Base-by-base conservation (phyloP, 2,113 vertebrate species). In the Saguinus imperator region DNA sequence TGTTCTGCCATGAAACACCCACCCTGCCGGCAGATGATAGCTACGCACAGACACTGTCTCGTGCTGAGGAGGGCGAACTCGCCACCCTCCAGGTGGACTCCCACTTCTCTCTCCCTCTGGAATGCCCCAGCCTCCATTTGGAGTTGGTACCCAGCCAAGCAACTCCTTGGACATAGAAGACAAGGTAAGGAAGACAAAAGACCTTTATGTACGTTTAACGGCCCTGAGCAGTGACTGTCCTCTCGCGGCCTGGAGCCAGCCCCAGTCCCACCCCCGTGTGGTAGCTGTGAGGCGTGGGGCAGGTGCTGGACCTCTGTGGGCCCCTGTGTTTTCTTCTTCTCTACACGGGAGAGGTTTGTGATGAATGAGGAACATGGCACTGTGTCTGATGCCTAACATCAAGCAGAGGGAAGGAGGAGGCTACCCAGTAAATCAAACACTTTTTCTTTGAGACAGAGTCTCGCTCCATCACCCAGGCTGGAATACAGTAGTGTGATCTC, bases 381-480 rank as follows among this genome's bases (percentile, higher is more conserved):
- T 1, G 20, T 6, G 43, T 17, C 70, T 35, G n/a, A 25, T 18
- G 1, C 23, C 0, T 0, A 2, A 40, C 0, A 1, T 21, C 14
- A 23, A 16, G 3, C 0, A 14, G 18, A 20, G 21, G 40, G 25
- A 14, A 4, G 50, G 50, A n/a, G 43, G 52, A 10, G 5, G 58
- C 48, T 27, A 1, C 61, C 27, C 61, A 32, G 27, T 29, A 64
- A 32, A 32, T 32, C 12, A 64, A 32, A 27, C 61, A 64, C 27
- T 32, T 32, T 32, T 61, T 64, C 27, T 64, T 64, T 32, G 27
- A 64, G 61, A 64, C 2, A 27, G 27, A 29, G 27, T 64, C 27
- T 64, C 12, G 1, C 61, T 64, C 61, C 13, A 0, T 64, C 12
- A 29, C 61, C 27, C 27, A 64, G 61, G 61, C 61, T 64, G 27